Conservation (phyloP, 2,888 invertebrate genomes). For the Tetragonisca angustula region DNA sequence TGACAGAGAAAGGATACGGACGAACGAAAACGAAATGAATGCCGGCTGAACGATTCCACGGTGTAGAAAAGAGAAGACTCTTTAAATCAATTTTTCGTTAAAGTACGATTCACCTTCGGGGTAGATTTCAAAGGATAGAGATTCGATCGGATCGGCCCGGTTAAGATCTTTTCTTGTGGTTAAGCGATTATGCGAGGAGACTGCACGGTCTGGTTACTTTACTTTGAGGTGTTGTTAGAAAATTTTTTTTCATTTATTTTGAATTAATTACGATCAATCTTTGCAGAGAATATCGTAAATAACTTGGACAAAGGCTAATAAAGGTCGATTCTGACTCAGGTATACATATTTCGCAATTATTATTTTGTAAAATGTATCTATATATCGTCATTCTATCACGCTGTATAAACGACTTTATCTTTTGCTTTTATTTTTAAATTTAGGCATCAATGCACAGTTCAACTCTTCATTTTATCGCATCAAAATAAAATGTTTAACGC, state of each 20-base stretch:
- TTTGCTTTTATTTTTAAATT: no score
- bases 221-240: background rate
- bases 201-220: background rate
- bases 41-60: background rate
- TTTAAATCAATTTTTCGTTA: constrained; percentile 32
- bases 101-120: constrained; percentile 5
- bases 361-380: no score
- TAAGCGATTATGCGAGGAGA: background rate
- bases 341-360: no score
- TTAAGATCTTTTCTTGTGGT: background rate
- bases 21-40: constrained; percentile 53
- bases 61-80: background rate
- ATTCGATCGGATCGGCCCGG: background rate
- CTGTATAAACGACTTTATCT: no score
- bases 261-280: no score
- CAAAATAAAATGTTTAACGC: no score
- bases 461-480: no score
- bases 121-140: background rate
- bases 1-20: constrained; percentile 67
- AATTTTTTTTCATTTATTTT: background rate
- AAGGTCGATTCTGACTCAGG: no score
- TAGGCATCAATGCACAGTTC: no score
- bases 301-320: no score
- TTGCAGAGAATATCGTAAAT: no score
- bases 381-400: no score